Evolutionary conservation across 2,888 invertebrate species (phyloP).

Genomic region (Leucoptera coffeella): DNA sequence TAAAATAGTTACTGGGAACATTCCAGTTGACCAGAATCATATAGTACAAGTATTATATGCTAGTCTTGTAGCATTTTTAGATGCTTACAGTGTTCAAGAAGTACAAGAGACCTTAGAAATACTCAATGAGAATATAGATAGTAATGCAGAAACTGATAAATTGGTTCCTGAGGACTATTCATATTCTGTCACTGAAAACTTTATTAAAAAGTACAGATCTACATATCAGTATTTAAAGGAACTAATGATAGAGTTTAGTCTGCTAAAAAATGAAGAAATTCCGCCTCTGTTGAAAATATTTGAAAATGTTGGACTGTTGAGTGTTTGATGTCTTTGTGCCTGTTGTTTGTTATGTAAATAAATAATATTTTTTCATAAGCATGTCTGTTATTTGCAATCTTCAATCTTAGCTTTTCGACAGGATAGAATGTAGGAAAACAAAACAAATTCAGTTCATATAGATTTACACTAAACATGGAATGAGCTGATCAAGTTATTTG

Average conservation of each 20-base stretch:
- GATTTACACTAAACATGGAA: too few species aligned
- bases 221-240: slow-evolving; percentile 19
- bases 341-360: neutral
- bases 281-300: slow-evolving; percentile 18
- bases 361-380: neutral
- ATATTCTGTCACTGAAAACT: slow-evolving; percentile 20
- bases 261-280: slow-evolving; percentile 12
- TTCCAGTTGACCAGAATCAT: slow-evolving; percentile 12
- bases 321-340: slow-evolving; percentile 1
- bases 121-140: slow-evolving; percentile 16
- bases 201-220: slow-evolving; percentile 23
- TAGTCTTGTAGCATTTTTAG: slow-evolving; percentile 25
- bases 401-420: too few species aligned
- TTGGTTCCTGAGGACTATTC: slow-evolving; percentile 8
- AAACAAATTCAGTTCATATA: too few species aligned
- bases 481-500: too few species aligned
- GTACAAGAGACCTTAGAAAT: slow-evolving; percentile 20
- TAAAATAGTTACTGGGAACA: too few species aligned
- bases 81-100: slow-evolving; percentile 21
- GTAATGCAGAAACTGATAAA: slow-evolving; percentile 5
- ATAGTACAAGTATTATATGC: slow-evolving; percentile 20
- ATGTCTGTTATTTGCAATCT: neutral
- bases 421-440: too few species aligned
- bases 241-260: slow-evolving; percentile 13
- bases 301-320: slow-evolving; percentile 15